These are phyloP conservation scores for Muscicapa adusta DNA, from an alignment of 2,113 vertebrate genomes.

Conservation along the genomic window DNA sequence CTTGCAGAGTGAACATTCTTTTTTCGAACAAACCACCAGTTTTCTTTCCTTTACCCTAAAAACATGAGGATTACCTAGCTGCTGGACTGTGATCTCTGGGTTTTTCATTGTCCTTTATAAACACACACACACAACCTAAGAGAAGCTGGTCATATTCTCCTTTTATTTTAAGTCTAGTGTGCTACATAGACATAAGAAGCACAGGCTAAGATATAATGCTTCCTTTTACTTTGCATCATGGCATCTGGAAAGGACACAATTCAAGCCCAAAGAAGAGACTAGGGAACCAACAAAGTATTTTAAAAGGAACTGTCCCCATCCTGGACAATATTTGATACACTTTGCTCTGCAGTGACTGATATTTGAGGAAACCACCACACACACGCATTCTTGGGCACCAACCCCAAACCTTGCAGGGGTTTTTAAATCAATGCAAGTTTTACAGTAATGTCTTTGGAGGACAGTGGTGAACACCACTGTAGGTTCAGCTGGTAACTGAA, in stretches of 20 bases:
- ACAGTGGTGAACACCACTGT: background rate
- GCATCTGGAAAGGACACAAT: background rate
- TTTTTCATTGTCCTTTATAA: background rate
- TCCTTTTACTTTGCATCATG: background rate
- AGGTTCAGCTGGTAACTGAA: background rate
- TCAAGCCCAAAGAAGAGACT: background rate
- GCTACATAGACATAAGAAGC: background rate
- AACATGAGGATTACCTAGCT: background rate
- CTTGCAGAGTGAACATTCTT: background rate
- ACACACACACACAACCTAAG: background rate
- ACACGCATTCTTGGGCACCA: background rate
- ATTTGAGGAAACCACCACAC: background rate
- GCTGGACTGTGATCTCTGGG: rapidly evolving
- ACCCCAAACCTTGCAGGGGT: background rate
- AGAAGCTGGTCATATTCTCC: background rate
- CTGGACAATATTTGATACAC: background rate
- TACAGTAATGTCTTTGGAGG: background rate
- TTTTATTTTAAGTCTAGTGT: conserved; percentile 46
- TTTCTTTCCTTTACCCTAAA: background rate
- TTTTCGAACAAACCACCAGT: background rate
- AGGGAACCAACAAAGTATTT: background rate
- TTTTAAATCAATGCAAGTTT: background rate
- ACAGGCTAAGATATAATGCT: background rate
- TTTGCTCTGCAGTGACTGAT: background rate
- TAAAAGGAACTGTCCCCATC: background rate